Percentiles rank a stretch among this genome's conserved stretches.
phyloP scores from a whole-genome alignment of 2,113 vertebrate species.

The Turnix velox region DNA sequence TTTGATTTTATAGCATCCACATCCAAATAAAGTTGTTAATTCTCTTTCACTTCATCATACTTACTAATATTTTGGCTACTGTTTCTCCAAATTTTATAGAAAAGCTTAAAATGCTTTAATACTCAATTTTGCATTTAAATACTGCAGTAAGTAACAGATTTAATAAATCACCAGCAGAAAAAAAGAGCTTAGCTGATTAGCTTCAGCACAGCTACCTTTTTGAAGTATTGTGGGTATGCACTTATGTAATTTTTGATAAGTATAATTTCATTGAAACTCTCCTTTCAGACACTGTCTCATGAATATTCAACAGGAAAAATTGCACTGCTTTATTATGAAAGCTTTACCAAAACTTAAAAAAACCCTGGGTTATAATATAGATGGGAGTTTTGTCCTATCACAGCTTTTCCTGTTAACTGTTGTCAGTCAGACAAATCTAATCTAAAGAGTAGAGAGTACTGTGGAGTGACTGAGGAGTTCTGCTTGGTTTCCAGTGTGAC shows the following conservation, averaged over 20 bases:
- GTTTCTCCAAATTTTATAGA: neutral
- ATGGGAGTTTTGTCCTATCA: neutral
- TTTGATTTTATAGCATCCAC: neutral
- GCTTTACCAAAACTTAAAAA: neutral
- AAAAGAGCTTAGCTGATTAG: neutral
- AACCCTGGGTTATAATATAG: neutral
- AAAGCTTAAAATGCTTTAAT: neutral
- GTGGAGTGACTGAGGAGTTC: neutral
- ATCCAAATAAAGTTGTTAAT: neutral
- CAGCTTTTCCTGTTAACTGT: neutral
- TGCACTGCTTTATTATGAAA: neutral
- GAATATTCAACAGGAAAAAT: neutral
- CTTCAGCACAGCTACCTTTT: neutral
- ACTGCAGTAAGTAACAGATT: constrained; percentile 6
- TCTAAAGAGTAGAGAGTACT: neutral
- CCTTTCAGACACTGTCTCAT: constrained; percentile 31
- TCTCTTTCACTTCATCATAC: neutral
- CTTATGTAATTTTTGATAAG: constrained; percentile 7
- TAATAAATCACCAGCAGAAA: constrained; percentile 16
- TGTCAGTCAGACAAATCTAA: neutral
- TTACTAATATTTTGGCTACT: neutral
- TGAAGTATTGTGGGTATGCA: neutral
- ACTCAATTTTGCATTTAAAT: neutral
- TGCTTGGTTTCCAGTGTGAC: neutral
- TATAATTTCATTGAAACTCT: constrained; percentile 19